Conservation (phyloP, 92 coral and sea anemone species). For the Parazoanthus darwini region DNA sequence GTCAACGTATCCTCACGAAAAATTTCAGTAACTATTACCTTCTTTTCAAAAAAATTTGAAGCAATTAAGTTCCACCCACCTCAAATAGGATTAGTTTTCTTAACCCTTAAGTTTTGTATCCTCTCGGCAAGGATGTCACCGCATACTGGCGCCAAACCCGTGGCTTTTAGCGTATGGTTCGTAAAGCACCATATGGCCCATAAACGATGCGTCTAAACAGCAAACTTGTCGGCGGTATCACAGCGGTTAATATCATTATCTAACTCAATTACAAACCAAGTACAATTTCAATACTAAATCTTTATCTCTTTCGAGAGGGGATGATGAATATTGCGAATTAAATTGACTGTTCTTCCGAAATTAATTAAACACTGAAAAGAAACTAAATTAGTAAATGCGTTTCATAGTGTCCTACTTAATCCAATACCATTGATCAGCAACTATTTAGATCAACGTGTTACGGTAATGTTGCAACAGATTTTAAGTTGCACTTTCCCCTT, state of each 20-base stretch:
- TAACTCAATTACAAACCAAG: neutral
- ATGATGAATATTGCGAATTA: neutral
- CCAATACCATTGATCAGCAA: neutral
- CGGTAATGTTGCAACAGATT: neutral
- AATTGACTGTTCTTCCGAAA: neutral
- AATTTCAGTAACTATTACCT: neutral
- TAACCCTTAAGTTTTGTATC: neutral
- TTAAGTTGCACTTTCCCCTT: neutral
- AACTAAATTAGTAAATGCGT: neutral
- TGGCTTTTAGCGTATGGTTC: neutral
- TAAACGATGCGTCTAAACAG: neutral
- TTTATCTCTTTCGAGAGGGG: neutral
- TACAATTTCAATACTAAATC: neutral
- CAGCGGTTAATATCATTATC: neutral
- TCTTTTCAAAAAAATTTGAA: neutral
- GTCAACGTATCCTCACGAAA: too few species aligned
- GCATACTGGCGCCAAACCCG: neutral
- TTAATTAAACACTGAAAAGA: neutral
- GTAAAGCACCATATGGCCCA: neutral
- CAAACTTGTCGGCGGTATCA: slow-evolving; percentile 2
- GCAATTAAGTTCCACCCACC: slow-evolving; percentile 2
- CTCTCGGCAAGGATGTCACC: neutral
- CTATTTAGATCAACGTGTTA: neutral
- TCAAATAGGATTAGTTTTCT: neutral
- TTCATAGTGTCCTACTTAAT: neutral